Conservation (phyloP, 2,888 invertebrate genomes). For the Gasteruption jaculator region DNA sequence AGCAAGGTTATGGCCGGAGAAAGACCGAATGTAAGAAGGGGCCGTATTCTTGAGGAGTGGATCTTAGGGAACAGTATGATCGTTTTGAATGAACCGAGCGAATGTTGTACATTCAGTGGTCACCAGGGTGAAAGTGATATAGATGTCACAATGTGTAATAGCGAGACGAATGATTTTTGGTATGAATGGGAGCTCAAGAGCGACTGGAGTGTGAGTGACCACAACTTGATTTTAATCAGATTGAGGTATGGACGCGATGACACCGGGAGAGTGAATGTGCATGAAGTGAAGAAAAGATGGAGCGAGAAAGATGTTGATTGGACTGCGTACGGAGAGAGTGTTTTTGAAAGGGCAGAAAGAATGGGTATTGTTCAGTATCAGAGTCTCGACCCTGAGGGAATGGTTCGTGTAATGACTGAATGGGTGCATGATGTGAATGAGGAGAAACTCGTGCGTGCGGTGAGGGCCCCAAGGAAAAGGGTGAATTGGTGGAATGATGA, state of each 20-base stretch:
- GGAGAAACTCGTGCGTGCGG: background rate
- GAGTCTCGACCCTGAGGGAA: background rate
- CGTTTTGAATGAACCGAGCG: conserved; percentile 16
- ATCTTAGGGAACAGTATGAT: conserved; percentile 1
- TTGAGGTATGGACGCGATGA: background rate
- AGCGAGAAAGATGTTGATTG: background rate
- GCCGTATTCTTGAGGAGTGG: conserved; percentile 6
- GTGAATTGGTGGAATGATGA: conserved; percentile 1
- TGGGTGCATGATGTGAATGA: background rate
- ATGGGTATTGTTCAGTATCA: background rate
- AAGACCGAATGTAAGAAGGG: background rate
- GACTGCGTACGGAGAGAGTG: background rate
- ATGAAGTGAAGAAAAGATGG: background rate
- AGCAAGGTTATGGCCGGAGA: conserved; percentile 7
- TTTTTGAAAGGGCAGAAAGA: background rate
- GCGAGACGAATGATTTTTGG: background rate
- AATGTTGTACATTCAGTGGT: conserved; percentile 17
- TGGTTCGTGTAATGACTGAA: background rate
- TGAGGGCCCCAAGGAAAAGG: too few species aligned
- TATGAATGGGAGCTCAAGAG: background rate
- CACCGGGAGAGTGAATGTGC: background rate
- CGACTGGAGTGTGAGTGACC: conserved; percentile 1
- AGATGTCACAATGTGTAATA: conserved; percentile 15
- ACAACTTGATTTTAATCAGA: background rate
- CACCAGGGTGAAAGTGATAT: conserved; percentile 14